phyloP scores from a whole-genome alignment of 2,797 vertebrate genomes.

The Anableps anableps region DNA sequence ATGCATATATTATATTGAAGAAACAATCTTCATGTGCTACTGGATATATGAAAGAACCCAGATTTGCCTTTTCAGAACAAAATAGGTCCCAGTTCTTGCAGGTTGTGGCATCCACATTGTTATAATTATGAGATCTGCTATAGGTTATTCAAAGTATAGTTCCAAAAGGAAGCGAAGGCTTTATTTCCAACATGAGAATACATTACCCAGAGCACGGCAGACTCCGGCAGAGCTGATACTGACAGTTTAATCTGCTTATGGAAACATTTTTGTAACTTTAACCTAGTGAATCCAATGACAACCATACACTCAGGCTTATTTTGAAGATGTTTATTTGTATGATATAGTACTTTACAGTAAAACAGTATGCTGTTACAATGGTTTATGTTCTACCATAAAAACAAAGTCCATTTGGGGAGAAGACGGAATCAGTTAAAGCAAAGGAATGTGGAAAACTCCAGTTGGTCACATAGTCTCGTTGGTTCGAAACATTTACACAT shows the following conservation, averaged over 20 bases:
- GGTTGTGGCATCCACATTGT: constrained; percentile 18
- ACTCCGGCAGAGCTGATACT: constrained; percentile 35
- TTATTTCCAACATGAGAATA: constrained; percentile 15
- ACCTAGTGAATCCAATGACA: constrained; percentile 45
- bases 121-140: constrained; percentile 16
- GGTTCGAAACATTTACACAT: constrained; percentile 45
- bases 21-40: constrained; percentile 26
- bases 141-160: constrained; percentile 20
- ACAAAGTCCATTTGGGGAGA: constrained; percentile 34
- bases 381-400: constrained; percentile 67
- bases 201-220: constrained; percentile 3
- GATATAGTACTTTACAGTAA: constrained; percentile 47
- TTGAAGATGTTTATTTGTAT: constrained; percentile 54
- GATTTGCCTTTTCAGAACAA: constrained; percentile 25
- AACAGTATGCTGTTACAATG: constrained; percentile 31
- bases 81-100: constrained; percentile 23
- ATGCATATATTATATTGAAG: constrained; percentile 16
- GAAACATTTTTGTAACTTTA: constrained; percentile 61
- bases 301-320: constrained; percentile 41
- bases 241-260: constrained; percentile 61
- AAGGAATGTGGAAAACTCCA: constrained; percentile 66
- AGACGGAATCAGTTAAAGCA: constrained; percentile 59
- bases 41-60: constrained; percentile 36
- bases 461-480: constrained; percentile 60
- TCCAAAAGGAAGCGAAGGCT: neutral